phyloP scores from a whole-genome alignment of 2,113 vertebrate genomes.

The Ictalurus furcatus region DNA sequence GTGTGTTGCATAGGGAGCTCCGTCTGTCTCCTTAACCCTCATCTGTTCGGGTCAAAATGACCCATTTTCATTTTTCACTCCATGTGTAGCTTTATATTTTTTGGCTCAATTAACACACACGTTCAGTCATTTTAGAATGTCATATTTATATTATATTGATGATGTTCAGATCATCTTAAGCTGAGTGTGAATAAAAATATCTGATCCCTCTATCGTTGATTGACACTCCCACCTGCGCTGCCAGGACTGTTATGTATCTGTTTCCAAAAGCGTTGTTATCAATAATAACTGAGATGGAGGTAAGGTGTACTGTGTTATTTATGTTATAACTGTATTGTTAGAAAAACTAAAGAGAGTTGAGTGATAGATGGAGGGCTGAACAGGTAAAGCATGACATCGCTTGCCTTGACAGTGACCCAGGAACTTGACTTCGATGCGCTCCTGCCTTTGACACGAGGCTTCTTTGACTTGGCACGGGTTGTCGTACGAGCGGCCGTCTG shows the following conservation, averaged over 20 bases:
- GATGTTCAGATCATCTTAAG: neutral
- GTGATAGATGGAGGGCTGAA: neutral
- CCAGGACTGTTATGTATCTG: neutral
- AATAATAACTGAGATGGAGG: neutral
- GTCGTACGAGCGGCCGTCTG: slow-evolving; percentile 97
- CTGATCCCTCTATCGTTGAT: neutral
- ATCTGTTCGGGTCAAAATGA: slow-evolving; percentile 18
- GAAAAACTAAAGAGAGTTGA: neutral
- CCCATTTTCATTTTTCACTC: slow-evolving; percentile 8
- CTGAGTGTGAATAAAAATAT: neutral
- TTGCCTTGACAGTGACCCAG: slow-evolving; percentile 99
- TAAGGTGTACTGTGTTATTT: neutral
- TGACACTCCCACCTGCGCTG: neutral
- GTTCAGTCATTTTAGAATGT: neutral
- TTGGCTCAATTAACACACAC: neutral
- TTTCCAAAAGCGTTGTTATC: neutral
- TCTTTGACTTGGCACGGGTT: slow-evolving; percentile 99
- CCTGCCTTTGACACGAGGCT: slow-evolving; percentile 98
- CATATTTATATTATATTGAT: neutral
- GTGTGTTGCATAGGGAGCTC: neutral
- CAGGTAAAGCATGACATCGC: slow-evolving; percentile 19
- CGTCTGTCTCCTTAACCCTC: neutral
- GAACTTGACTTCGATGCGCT: slow-evolving; percentile 98
- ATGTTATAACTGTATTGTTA: neutral
- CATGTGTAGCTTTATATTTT: neutral